Base-by-base conservation (phyloP, 1,140 invertebrate species). In the Rhynchophorus ferrugineus region DNA sequence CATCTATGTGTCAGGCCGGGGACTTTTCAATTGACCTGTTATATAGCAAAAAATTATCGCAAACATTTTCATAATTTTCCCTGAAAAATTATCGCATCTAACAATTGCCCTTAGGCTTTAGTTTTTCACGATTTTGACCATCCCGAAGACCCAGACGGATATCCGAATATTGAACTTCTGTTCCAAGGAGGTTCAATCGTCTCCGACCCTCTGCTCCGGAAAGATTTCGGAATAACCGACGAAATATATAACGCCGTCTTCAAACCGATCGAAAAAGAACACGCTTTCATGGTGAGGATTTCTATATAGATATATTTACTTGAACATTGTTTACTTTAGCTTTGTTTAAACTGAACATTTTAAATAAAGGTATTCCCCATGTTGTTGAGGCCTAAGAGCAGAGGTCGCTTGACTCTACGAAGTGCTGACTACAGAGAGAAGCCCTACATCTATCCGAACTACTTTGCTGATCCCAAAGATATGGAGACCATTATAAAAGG, bases 391-490 rank as follows among this genome's bases (percentile, higher is more conserved):
- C 88, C 89, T 0, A 77, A 77, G 48, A 87, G 85, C 42, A 72
- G 75, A 38, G 89, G 90, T 5, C 75, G 73, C 36, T 68, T 93
- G 1, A 73, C 78, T 49, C 62, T 93, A 17, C 54, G 62, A 58
- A 78, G 75, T 52, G 80, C 67, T 36, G 80, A 91, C 70, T 88
- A 89, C 3, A 77, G 78, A 38, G 73, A 79, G 7, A 82, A 87
- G 62, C 93, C 93, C 0, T 69, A 80, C n/a, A 83, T 96, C 13
- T 79, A 87, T 60, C 82, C 91, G 1, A 89, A 90, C 57, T 92
- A 91, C 61, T 82, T 87, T 41, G 69, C 75, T 2, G 68, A 85
- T 39, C 49, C 55, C 11, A 54, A 69, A 17, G 74, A 76, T 51
- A 58, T 75, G 45, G 50, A 67, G 7, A 67, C 63, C 2, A 61